Base-by-base conservation (phyloP, 2,113 vertebrate genomes). In the Montifringilla adamsi region DNA sequence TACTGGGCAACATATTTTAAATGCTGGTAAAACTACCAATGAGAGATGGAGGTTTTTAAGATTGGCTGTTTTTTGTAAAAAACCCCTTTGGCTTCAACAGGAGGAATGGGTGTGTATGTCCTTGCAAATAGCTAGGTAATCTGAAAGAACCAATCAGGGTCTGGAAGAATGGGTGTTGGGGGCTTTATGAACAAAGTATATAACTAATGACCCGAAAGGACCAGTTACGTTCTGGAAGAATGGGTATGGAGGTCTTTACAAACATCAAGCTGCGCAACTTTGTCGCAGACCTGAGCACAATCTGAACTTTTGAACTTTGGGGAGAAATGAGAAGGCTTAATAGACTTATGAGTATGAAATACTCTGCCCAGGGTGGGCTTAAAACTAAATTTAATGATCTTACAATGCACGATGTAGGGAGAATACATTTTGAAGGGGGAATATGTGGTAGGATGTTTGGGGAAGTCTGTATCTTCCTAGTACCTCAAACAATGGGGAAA, bases 181-280 rank as follows among this genome's bases (percentile, higher is more conserved):
- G 18, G n/a, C 8, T 44, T 28, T 21, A 35, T 35, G 18, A 74
- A 43, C 22, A 73, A 43, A 44, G 31, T n/a, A 26, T n/a, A 23
- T 27, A 44, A 43, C 30, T n/a, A n/a, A 44, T 44, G 9, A 53
- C 26, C 15, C 16, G 17, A 49, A 49, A 37, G 13, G 9, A 37
- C 7, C 26, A 30, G 9, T 47, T 23, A 39, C 9, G 10, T 12
- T n/a, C 24, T 30, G 37, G 46, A 60, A 30, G 13, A 70, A 20
- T 24, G 17, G 13, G 39, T 46, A 17, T 1, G 0, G 18, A 28
- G 15, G 10, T n/a, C 30, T 49, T 41, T 16, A 13, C 0, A 1
- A 64, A 30, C 20, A 30, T 17, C 35, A 31, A 35, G 16, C 21
- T 43, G 13, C 0, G 0, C 10, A 50, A 58, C 20, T 43, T 43